Evolutionary conservation across 2,113 vertebrate genomes (phyloP).

Genomic region (Caranx melampygus): DNA sequence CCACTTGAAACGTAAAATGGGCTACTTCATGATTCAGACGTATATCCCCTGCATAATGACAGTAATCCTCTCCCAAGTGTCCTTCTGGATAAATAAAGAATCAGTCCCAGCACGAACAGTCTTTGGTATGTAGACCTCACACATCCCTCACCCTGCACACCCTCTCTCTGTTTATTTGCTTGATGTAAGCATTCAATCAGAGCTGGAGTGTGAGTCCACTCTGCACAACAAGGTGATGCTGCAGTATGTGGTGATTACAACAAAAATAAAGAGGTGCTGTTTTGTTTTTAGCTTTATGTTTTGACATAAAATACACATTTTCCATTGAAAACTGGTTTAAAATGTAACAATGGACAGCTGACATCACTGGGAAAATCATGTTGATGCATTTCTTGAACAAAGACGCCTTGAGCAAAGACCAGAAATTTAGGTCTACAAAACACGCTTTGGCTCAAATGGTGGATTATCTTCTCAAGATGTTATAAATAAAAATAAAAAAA

Average conservation of each 20-base stretch:
- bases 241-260: slow-evolving; percentile 20
- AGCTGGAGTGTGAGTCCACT: slow-evolving; percentile 21
- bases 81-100: slow-evolving; percentile 99
- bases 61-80: slow-evolving; percentile 99
- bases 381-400: slow-evolving; percentile 4
- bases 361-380: background rate
- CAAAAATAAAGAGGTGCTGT: background rate
- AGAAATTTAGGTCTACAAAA: slow-evolving; percentile 2
- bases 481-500: too few species aligned
- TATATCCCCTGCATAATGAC: slow-evolving; percentile 99
- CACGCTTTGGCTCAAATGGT: slow-evolving; percentile 9
- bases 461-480: background rate
- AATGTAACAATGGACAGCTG: background rate
- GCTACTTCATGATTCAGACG: slow-evolving; percentile 99
- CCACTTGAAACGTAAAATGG: slow-evolving; percentile 98
- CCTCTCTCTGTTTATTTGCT: slow-evolving; percentile 36
- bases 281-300: background rate
- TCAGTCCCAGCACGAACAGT: slow-evolving; percentile 98
- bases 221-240: slow-evolving; percentile 18
- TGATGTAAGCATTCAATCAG: slow-evolving; percentile 33
- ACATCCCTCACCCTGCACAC: slow-evolving; percentile 48
- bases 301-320: background rate
- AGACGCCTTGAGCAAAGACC: slow-evolving; percentile 5
- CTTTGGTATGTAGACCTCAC: slow-evolving; percentile 90
- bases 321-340: background rate